A percentile compares a stretch with the other conserved stretches of the same genome.
Evolutionary conservation across 2,113 vertebrate species (phyloP).

Genomic region (Podarcis cretensis): DNA sequence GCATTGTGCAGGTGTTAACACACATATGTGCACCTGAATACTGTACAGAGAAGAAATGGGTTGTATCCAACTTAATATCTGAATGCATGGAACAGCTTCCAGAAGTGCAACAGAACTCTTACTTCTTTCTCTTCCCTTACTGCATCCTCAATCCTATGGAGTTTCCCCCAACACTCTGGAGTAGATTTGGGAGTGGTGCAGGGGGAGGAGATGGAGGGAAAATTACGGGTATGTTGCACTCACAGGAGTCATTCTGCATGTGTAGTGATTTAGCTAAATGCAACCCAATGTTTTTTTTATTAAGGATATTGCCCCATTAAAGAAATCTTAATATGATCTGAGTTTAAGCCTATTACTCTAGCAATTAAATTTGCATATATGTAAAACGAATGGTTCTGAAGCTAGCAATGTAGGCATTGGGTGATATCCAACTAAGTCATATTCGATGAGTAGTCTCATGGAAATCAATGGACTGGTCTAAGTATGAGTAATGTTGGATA

Average conservation of each 20-base stretch:
- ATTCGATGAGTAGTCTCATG: too few species aligned
- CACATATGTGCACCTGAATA: background rate
- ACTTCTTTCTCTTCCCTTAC: too few species aligned
- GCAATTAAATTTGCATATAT: background rate
- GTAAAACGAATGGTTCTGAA: background rate
- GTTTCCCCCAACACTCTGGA: too few species aligned
- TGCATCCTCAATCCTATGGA: too few species aligned
- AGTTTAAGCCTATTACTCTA: background rate
- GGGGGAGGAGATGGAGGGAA: too few species aligned
- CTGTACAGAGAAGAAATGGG: background rate
- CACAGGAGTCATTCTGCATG: background rate
- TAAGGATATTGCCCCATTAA: background rate
- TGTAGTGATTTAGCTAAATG: background rate
- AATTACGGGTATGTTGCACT: too few species aligned
- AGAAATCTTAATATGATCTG: background rate
- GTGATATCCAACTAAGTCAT: too few species aligned
- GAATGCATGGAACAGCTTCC: too few species aligned
- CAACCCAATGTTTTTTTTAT: background rate
- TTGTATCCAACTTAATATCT: background rate
- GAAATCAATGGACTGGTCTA: too few species aligned
- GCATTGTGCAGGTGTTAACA: background rate
- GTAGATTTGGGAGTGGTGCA: too few species aligned
- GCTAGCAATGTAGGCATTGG: background rate
- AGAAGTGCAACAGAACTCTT: too few species aligned
- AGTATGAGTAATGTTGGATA: too few species aligned